Evolutionary conservation across 1,140 invertebrate species (phyloP), one percentile per base, ranked within the genome.

Genomic region (Apis laboriosa): DNA sequence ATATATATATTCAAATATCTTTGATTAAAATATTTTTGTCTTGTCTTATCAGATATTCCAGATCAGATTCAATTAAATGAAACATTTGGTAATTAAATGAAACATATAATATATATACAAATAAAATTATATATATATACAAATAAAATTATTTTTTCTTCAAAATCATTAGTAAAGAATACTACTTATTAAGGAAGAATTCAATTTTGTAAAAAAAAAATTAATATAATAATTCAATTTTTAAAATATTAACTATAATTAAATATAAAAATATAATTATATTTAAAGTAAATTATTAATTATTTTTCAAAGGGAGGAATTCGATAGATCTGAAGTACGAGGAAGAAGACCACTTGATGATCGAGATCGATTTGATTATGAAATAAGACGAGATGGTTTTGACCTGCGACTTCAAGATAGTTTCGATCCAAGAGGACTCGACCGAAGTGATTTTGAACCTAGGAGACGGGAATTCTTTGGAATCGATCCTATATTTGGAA

Each of bases 391-490:
- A 1, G 91, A 92, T 0, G 92, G 89, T 7, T 91, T 91, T 58
- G 91, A 92, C 71, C 90, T 88, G 5, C 82, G 87, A n/a, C 88
- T 91, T 67, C 88, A 90, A 28, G 93, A 93, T 71, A 89, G 86
- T 9, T 94, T 93, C 13, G 91, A 94, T 66, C 88, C 90, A 2
- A 84, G 91, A 9, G 91, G 92, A 15, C 90, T 87, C 2, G 91
- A 92, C 64, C 88, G 90, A 28, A 86, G 93, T 1, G 94, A 94
- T 24, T 94, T 93, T 67, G 93, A 93, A 77, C 90, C 90, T 34
- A 86, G 93, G 58, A 89, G 92, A 80, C 83, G 93, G 76, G 93
- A 94, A 11, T 94, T 93, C 67, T 94, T 93, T 79, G 91, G 91
- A 58, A 91, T 94, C 81, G 93, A 93, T 11, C 90, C 91, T 56